Evolutionary conservation across 2,797 vertebrate genomes (phyloP).

Genomic region (Echiichthys vipera): DNA sequence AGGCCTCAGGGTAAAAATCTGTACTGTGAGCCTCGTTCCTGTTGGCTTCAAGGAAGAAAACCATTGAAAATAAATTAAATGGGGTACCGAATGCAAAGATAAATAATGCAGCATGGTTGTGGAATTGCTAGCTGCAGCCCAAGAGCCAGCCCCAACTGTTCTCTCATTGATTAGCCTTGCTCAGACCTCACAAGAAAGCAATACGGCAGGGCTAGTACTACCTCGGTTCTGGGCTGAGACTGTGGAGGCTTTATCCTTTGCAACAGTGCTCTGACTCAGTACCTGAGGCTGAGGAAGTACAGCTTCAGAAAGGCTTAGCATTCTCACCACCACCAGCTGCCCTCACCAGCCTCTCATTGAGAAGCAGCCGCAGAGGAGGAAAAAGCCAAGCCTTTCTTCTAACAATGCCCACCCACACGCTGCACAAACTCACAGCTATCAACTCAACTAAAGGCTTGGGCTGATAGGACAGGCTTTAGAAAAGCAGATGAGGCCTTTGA

Average conservation of each 20-base stretch:
- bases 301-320: slow-evolving; percentile 80
- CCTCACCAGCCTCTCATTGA: slow-evolving; percentile 68
- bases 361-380: slow-evolving; percentile 65
- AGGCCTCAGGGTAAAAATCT: slow-evolving; percentile 72
- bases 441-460: slow-evolving; percentile 41
- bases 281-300: slow-evolving; percentile 80
- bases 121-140: slow-evolving; percentile 75
- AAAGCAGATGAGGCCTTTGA: slow-evolving; percentile 17
- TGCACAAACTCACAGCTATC: slow-evolving; percentile 54
- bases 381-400: slow-evolving; percentile 52
- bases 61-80: slow-evolving; percentile 86
- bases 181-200: slow-evolving; percentile 78
- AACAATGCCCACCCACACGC: slow-evolving; percentile 70
- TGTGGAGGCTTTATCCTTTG: slow-evolving; percentile 70
- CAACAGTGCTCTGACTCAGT: slow-evolving; percentile 55
- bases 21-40: slow-evolving; percentile 69
- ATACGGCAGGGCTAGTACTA: slow-evolving; percentile 41
- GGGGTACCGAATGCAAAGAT: slow-evolving; percentile 80
- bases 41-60: slow-evolving; percentile 73
- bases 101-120: slow-evolving; percentile 84
- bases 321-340: slow-evolving; percentile 71
- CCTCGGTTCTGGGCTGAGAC: slow-evolving; percentile 63
- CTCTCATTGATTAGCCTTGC: slow-evolving; percentile 80
- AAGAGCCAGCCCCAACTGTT: slow-evolving; percentile 72
- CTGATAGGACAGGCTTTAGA: slow-evolving; percentile 36